Evolutionary conservation across 1,140 invertebrate species (phyloP).

Genomic region (Ruditapes philippinarum): DNA sequence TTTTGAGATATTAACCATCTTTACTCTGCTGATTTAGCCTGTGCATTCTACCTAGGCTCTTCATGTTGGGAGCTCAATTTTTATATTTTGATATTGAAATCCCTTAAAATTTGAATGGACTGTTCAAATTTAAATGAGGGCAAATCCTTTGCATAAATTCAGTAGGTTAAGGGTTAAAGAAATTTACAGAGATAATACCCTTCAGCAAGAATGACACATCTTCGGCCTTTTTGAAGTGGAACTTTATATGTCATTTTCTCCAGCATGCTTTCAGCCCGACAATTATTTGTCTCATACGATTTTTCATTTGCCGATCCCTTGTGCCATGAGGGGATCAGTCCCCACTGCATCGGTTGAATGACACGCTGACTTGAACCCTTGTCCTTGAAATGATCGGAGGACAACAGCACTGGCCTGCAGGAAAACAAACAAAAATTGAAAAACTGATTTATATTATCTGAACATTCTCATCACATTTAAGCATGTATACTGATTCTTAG

Average conservation of each 20-base stretch:
- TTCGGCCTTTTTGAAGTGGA: conserved; percentile 90
- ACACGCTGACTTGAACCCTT: conserved; percentile 64
- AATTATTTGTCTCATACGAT: conserved; percentile 92
- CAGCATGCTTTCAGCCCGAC: conserved; percentile 91
- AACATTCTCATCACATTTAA: too few relatives aligned
- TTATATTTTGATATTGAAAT: too few relatives aligned
- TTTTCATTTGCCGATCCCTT: conserved; percentile 87
- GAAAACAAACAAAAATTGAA: not conserved
- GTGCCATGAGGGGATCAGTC: conserved; percentile 94
- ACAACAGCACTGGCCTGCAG: conserved; percentile 90
- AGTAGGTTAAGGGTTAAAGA: too few relatives aligned
- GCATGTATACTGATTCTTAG: too few relatives aligned
- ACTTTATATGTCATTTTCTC: conserved; percentile 91
- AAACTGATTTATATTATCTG: too few relatives aligned
- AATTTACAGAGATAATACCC: conserved; percentile 88
- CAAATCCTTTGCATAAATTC: too few relatives aligned
- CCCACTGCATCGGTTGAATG: conserved; percentile 89
- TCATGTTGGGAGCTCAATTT: too few relatives aligned
- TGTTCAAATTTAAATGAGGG: too few relatives aligned
- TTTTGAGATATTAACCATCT: too few relatives aligned
- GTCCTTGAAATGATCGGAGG: conserved; percentile 88
- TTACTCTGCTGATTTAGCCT: too few relatives aligned
- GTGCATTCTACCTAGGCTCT: too few relatives aligned
- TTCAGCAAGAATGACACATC: conserved; percentile 93
- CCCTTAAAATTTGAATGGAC: too few relatives aligned